Evolutionary conservation across 2,113 vertebrate genomes (phyloP).

Genomic region (Psammodynastes pulverulentus): DNA sequence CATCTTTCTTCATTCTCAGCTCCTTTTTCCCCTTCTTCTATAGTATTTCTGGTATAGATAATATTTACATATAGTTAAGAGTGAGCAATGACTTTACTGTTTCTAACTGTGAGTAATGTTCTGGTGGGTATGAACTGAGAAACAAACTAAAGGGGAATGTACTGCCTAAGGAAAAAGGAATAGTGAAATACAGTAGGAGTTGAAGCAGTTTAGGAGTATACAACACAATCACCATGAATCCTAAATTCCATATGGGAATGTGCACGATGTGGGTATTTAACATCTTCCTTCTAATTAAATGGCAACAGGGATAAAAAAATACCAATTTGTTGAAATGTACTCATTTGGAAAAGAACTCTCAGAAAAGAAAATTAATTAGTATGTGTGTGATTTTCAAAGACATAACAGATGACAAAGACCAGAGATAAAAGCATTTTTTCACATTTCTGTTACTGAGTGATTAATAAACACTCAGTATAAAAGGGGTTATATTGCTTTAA

Average conservation of each 20-base stretch:
- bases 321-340: not conserved
- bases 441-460: not conserved
- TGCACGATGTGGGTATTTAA: not conserved
- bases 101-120: slow-evolving; percentile 19
- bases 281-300: not conserved
- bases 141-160: not conserved
- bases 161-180: not conserved
- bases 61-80: not conserved
- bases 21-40: not conserved
- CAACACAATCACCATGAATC: not conserved
- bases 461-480: not conserved
- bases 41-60: rapidly evolving
- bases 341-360: not conserved
- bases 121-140: not conserved
- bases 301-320: not conserved
- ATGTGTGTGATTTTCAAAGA: not conserved
- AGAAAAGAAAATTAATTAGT: not conserved
- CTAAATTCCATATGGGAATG: not conserved
- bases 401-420: not conserved
- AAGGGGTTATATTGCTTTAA: not conserved
- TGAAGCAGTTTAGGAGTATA: not conserved
- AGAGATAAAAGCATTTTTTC: not conserved
- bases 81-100: slow-evolving; percentile 17
- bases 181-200: not conserved
- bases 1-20: not conserved